These are phyloP conservation scores for Diaperis boleti DNA, from an alignment of 2,888 invertebrate species.

Conservation along the genomic window DNA sequence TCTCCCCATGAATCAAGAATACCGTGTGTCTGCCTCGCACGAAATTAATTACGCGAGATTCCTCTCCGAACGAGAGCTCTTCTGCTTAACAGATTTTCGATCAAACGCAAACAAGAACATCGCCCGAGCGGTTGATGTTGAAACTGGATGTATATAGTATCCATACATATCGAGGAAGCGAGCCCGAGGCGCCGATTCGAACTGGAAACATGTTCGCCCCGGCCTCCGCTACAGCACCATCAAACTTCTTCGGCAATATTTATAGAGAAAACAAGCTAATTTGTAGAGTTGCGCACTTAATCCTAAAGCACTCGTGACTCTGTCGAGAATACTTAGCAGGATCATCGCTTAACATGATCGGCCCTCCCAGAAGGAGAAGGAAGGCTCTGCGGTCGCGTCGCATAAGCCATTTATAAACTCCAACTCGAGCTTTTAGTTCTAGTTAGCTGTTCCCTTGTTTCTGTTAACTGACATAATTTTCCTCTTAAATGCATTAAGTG, in stretches of 20 bases:
- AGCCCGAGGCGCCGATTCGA: constrained; percentile 6
- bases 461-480: constrained; percentile 65
- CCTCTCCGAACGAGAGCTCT: constrained; percentile 10
- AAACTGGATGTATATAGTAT: neutral
- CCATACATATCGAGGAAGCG: neutral
- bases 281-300: constrained; percentile 42
- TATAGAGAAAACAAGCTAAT: constrained; percentile 43
- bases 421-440: constrained; percentile 63
- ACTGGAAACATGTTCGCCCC: constrained; percentile 7
- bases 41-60: constrained; percentile 19
- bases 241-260: constrained; percentile 37
- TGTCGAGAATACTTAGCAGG: constrained; percentile 46
- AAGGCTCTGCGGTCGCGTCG: constrained; percentile 55
- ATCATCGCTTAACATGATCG: constrained; percentile 57
- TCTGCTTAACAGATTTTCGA: constrained; percentile 27
- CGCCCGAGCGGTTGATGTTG: too few relatives aligned
- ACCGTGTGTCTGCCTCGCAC: neutral
- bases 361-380: constrained; percentile 51
- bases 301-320: constrained; percentile 39
- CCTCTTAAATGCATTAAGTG: constrained; percentile 65
- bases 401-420: constrained; percentile 63
- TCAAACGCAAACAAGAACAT: constrained; percentile 22
- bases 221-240: constrained; percentile 12
- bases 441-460: constrained; percentile 64
- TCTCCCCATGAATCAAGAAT: too few relatives aligned